Conservation (phyloP, 2,113 vertebrate species). For the Eupsittula cactorum region DNA sequence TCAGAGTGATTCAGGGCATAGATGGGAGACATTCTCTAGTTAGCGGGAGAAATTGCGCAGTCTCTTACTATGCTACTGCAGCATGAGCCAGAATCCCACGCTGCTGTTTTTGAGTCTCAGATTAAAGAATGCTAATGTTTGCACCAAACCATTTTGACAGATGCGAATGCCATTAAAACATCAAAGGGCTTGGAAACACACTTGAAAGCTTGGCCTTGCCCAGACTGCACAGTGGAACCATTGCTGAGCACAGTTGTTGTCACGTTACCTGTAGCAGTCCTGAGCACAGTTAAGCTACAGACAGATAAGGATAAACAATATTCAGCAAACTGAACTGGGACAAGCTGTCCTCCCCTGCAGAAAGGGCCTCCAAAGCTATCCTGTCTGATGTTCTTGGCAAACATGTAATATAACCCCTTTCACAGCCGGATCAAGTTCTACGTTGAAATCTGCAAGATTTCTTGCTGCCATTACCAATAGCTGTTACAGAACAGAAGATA, state of each 20-base stretch:
- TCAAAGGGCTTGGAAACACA: constrained; percentile 27
- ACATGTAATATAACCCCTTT: neutral
- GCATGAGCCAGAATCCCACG: neutral
- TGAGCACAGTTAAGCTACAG: neutral
- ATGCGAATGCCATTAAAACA: constrained; percentile 53
- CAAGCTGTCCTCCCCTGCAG: neutral
- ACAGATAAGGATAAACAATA: neutral
- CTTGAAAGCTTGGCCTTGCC: constrained; percentile 32
- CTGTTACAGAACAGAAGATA: neutral
- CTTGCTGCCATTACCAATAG: neutral
- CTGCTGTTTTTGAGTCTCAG: neutral
- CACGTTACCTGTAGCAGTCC: neutral
- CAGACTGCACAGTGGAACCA: neutral
- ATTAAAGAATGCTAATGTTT: constrained; percentile 29
- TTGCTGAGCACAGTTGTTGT: neutral
- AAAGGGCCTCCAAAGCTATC: neutral
- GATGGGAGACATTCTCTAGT: neutral
- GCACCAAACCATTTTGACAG: constrained; percentile 40
- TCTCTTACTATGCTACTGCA: neutral
- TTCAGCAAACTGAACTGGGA: neutral
- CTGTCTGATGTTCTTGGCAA: neutral
- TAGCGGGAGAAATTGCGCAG: neutral
- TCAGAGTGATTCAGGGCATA: neutral
- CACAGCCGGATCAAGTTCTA: neutral
- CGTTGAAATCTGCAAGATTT: neutral